Conservation (phyloP, 2,888 invertebrate genomes). For the Autographa gamma region DNA sequence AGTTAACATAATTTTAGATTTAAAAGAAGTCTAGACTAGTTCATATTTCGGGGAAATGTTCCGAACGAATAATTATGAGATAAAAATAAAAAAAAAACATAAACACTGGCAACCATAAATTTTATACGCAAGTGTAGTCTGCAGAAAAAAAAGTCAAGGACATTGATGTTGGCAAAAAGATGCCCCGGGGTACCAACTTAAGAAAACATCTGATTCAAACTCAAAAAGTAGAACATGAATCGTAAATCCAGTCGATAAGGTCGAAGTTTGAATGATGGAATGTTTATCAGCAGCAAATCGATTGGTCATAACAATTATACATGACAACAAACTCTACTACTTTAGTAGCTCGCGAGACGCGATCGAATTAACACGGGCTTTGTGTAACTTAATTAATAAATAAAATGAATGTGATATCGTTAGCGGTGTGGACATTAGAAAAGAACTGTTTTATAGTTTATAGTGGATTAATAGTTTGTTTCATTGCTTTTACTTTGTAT, state of each 20-base stretch:
- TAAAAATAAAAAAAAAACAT: slow-evolving; percentile 40
- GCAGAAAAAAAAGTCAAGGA: slow-evolving; percentile 54
- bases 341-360: slow-evolving; percentile 58
- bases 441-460: slow-evolving; percentile 84
- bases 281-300: slow-evolving; percentile 35
- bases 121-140: slow-evolving; percentile 28
- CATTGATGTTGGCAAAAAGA: slow-evolving; percentile 53
- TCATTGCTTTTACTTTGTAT: slow-evolving; percentile 78
- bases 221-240: slow-evolving; percentile 8
- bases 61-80: slow-evolving; percentile 17
- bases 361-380: slow-evolving; percentile 36
- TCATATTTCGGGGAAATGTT: slow-evolving; percentile 12
- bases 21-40: background rate
- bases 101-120: slow-evolving; percentile 29
- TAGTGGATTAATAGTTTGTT: slow-evolving; percentile 76
- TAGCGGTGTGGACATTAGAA: slow-evolving; percentile 81
- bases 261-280: slow-evolving; percentile 32
- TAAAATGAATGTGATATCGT: slow-evolving; percentile 81
- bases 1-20: background rate
- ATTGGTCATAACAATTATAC: slow-evolving; percentile 44
- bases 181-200: slow-evolving; percentile 48
- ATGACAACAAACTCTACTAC: slow-evolving; percentile 53
- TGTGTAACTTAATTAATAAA: slow-evolving; percentile 30
- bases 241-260: slow-evolving; percentile 36
- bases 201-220: slow-evolving; percentile 8